Base-by-base conservation (phyloP, 1,140 invertebrate species). In the Neodiprion fabricii region DNA sequence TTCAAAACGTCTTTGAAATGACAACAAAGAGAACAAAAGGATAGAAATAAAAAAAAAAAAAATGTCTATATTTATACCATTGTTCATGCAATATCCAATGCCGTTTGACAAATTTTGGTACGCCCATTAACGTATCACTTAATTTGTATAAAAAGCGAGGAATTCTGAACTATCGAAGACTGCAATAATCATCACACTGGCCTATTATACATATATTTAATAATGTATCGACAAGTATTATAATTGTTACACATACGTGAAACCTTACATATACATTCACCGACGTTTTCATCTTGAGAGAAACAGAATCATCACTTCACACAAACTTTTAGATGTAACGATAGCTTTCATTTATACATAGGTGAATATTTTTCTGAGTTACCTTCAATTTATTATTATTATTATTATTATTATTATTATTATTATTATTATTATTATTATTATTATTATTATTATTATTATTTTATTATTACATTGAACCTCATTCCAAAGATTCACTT, bases 141-240 rank as follows among this genome's bases (percentile, higher is more conserved):
- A 61, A 61, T 17, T 14, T 14, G n/a, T 14, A 61, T 12, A 61
- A 61, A 61, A 61, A 61, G n/a, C 11, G 9, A 61, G 53, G 53
- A 61, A 61, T 61, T 61, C 73, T 78, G 70, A 76, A 78, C 70
- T 49, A 72, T 78, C 76, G 75, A 78, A 78, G 77, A 78, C 77
- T 78, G 77, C 77, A 78, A 78, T 76, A 78, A 78, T 76, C 70
- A 74, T 72, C 74, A 78, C 74, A 74, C 75, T 78, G 77, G 77
- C 77, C 77, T 78, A 78, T 74, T 77, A 47, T 71, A 40, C 28
- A 71, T 50, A 70, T 67, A 66, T 70, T 47, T 48, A 67, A 67
- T 61, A 61, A 61, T 61, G 28, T 40, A 61, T 61, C n/a, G 53
- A 61, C 53, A 61, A 17, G 53, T 61, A 61, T 61, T 61, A 40